Evolutionary conservation across 2,888 invertebrate genomes (phyloP).

Genomic region (Fragum sueziense): DNA sequence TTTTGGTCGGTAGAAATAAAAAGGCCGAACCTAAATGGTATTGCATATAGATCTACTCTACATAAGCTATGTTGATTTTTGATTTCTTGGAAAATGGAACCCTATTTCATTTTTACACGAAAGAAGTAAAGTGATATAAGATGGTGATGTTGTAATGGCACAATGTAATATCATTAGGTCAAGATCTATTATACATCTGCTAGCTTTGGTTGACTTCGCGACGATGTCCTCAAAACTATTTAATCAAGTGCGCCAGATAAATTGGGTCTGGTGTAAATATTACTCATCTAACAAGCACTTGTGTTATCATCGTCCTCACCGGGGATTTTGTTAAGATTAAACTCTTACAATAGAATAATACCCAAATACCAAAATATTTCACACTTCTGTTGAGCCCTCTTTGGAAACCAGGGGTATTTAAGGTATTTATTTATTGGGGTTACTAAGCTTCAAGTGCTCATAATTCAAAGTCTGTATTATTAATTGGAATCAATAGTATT

Average conservation of each 20-base stretch:
- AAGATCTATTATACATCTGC: too few relatives aligned
- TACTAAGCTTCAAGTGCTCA: neutral
- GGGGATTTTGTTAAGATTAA: constrained; percentile 34
- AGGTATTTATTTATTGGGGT: neutral
- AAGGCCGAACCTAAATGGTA: too few relatives aligned
- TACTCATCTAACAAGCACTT: constrained; percentile 38
- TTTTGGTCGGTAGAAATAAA: too few relatives aligned
- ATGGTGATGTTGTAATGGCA: too few relatives aligned
- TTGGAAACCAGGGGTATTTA: neutral
- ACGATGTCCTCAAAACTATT: neutral
- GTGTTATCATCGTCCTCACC: constrained; percentile 31
- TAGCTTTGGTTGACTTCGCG: too few relatives aligned
- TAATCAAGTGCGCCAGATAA: neutral
- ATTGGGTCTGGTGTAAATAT: constrained; percentile 15
- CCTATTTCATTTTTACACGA: too few relatives aligned
- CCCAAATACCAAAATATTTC: constrained; percentile 26
- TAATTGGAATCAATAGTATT: neutral
- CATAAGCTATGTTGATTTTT: too few relatives aligned
- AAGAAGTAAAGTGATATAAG: too few relatives aligned
- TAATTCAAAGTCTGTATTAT: neutral
- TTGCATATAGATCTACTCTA: too few relatives aligned
- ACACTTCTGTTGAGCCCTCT: neutral
- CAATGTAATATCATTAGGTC: too few relatives aligned
- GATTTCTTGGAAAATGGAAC: too few relatives aligned
- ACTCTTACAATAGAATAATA: constrained; percentile 36